Base-by-base conservation (phyloP, 2,888 invertebrate genomes). In the Hirtodrosophila alboralis region DNA sequence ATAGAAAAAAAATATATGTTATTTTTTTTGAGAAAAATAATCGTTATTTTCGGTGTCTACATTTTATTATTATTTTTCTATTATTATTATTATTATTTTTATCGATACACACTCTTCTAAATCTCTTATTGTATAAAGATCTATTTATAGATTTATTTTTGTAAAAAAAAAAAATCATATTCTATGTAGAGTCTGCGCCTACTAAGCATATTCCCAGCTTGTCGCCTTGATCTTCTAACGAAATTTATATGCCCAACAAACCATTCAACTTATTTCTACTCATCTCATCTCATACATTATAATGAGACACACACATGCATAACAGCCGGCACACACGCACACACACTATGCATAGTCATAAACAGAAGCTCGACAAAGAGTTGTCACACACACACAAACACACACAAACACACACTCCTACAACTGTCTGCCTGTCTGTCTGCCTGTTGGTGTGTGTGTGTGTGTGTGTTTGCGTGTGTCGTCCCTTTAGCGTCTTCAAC, bases 401-500 rank as follows among this genome's bases (percentile, higher is more conserved):
- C 23, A 23, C 6, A 23, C 47, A 51, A 41, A 69, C 47, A 56
- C 44, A 60, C 47, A 53, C 21, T 21, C 18, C 3, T 4, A 21
- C 18, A 6, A 7, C 6, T 34, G 33, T 30, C 14, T 47, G 14
- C 6, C 7, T 38, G 9, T 28, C 14, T 26, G 14, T 13, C 26
- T 23, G 28, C 40, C 4, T 30, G 31, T 27, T 30, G 28, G 37
- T 33, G 30, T 27, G 26, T 45, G 34, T 53, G 59, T 54, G 31
- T 41, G 41, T 59, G 37, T 65, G 54, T 54, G 60, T 57, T 37
- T 59, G 70, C 58, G 59, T 74, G 71, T 66, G 62, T 75, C 48
- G 67, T 71, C 67, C 63, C 84, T 76, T 84, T 73, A 79, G 67
- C 76, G 85, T 80, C 84, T 86, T 65, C 75, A 66, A 59, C 76